Percentiles rank a stretch among this genome's conserved stretches.
These are phyloP conservation scores for Tyrophagus putrescentiae DNA, from an alignment of 1,140 invertebrate genomes.

Conservation along the genomic window DNA sequence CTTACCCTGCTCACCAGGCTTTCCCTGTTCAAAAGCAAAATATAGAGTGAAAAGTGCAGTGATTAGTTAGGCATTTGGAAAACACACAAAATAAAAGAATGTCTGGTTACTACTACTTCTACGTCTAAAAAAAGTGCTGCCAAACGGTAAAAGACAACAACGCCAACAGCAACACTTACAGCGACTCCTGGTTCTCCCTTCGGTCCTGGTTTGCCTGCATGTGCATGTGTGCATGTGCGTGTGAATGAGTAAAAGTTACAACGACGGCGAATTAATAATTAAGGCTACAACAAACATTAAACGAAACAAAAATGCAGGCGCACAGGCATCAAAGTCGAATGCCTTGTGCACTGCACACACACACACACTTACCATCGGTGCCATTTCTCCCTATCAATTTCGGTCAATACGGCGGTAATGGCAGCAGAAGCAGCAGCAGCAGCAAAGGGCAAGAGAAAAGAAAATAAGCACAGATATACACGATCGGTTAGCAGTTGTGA, in stretches of 20 bases:
- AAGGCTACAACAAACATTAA: not conserved
- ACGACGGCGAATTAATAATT: constrained; percentile 8
- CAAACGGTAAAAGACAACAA: not conserved
- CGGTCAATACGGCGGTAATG: too few species aligned
- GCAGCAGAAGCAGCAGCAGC: not conserved
- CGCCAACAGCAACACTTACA: not conserved
- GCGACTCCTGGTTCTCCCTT: constrained; percentile 11
- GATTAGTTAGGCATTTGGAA: not conserved
- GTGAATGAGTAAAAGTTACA: too few species aligned
- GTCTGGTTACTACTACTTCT: not conserved
- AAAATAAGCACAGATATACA: not conserved
- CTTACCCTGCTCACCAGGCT: not conserved
- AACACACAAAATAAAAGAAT: not conserved
- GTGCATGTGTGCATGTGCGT: not conserved
- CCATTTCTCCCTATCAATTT: not conserved
- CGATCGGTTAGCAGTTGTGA: not conserved
- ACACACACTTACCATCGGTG: constrained; percentile 1
- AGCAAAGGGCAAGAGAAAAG: not conserved
- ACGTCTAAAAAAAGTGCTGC: not conserved
- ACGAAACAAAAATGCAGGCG: not conserved
- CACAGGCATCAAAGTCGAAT: not conserved
- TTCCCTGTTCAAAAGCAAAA: constrained; percentile 18
- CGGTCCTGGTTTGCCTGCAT: not conserved
- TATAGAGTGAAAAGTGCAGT: not conserved
- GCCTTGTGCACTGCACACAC: too few species aligned